Base-by-base conservation (phyloP, 2,113 vertebrate species). In the Vimba vimba region DNA sequence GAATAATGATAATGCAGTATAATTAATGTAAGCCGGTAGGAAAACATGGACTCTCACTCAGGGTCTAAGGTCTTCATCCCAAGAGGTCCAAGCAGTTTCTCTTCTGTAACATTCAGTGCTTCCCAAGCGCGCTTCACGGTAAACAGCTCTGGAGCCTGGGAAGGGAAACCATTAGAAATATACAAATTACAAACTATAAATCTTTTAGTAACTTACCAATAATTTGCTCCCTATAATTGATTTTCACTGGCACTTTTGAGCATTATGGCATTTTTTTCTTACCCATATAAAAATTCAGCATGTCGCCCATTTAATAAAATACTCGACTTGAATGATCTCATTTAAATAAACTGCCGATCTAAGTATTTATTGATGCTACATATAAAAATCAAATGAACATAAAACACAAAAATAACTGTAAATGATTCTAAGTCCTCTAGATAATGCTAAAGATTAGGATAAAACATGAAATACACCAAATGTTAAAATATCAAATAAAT, bases 61-160 rank as follows among this genome's bases (percentile, higher is more conserved):
- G 98, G 97, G 90, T 99, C 98, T 11, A 99, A 95, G 0, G 98
- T 99, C 93, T 99, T 99, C 97, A 99, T 98, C 90, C 98, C 98
- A 87, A 99, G 93, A 2, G 97, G 97, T 85, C 98, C 98, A 88
- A 99, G 96, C 23, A 99, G 93, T 88, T 99, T 98, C 86, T 96
- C 92, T 92, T 99, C 97, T 75, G 93, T 95, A 17, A 95, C 87
- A 36, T 97, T 94, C 85, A 99, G 92, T 84, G 97, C 97, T 27
- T 94, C 95, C 97, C 97, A 99, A 57, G 98, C 97, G 77, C 87
- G 96, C 82, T 96, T 93, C 83, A 95, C 90, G 1, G 94, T 95
- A 68, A 99, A 99, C 90, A 99, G 91, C 90, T 99, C 98, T 33
- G 98, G 97, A 45, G 98, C 97, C 97, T 99, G 52, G 50, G 23